These are phyloP conservation scores for Crepidodera aurea DNA, from an alignment of 2,888 invertebrate species.

Conservation along the genomic window DNA sequence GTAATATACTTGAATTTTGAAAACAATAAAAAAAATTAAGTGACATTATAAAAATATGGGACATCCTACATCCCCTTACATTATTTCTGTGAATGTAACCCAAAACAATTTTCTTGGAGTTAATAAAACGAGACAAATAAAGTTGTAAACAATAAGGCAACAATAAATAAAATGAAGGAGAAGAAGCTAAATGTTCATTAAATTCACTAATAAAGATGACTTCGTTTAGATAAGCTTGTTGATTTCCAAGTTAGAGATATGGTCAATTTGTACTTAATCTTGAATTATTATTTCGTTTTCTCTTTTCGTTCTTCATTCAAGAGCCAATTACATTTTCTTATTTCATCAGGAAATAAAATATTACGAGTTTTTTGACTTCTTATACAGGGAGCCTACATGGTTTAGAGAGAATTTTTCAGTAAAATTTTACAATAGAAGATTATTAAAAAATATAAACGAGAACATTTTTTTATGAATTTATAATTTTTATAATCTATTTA, in stretches of 20 bases:
- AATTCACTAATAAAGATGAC: neutral
- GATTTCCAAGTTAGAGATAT: neutral
- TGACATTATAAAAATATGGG: too few relatives aligned
- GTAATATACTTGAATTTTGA: too few relatives aligned
- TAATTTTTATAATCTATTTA: too few relatives aligned
- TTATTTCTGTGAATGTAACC: too few relatives aligned
- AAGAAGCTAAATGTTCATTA: neutral
- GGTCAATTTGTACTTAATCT: neutral
- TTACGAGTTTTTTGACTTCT: neutral
- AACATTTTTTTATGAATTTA: too few relatives aligned
- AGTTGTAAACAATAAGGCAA: neutral
- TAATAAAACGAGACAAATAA: neutral
- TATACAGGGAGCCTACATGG: too few relatives aligned
- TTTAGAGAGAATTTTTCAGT: too few relatives aligned
- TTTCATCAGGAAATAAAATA: neutral
- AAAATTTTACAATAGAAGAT: too few relatives aligned
- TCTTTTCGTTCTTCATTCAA: neutral
- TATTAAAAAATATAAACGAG: too few relatives aligned
- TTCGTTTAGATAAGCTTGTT: slow-evolving; percentile 1
- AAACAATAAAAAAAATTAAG: too few relatives aligned
- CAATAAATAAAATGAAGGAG: neutral
- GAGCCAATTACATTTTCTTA: neutral
- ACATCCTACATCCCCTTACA: too few relatives aligned
- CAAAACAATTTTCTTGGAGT: too few relatives aligned
- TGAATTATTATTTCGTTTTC: neutral